A percentile compares a stretch with the other conserved stretches of the same genome.
These are phyloP conservation scores for Papilio polytes DNA, from an alignment of 1,140 invertebrate species.

Conservation along the genomic window DNA sequence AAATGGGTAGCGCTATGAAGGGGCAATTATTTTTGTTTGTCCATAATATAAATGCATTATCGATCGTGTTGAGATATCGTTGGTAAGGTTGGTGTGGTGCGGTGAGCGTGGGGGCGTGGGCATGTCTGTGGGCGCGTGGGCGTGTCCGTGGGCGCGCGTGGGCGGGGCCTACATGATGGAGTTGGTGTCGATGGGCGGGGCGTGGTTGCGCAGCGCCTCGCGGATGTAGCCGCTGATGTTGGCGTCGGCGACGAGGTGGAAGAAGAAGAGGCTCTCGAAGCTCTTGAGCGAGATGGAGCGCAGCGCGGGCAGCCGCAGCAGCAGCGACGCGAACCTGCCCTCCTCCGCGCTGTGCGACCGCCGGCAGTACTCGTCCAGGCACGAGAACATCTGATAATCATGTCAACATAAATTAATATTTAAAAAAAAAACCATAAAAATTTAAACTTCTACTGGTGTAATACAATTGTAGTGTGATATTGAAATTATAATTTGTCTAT, in stretches of 20 bases:
- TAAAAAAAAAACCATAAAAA: too few species aligned
- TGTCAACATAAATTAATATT: too few species aligned
- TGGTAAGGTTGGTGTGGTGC: not conserved
- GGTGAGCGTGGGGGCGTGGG: not conserved
- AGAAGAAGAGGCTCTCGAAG: conserved; percentile 97
- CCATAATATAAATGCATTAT: not conserved
- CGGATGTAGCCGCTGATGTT: conserved; percentile 89
- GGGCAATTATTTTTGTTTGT: not conserved
- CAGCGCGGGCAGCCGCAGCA: conserved; percentile 96
- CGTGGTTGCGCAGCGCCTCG: conserved; percentile 88
- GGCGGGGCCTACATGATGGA: conserved; percentile 57
- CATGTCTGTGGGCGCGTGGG: not conserved
- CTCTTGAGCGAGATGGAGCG: conserved; percentile 98
- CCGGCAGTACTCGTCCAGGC: conserved; percentile 97
- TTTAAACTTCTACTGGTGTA: too few species aligned
- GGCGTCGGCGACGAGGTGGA: conserved; percentile 93
- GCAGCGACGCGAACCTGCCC: conserved; percentile 96
- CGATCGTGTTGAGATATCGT: not conserved
- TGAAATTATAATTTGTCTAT: not conserved
- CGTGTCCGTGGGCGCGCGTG: not conserved
- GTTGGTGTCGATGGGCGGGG: conserved; percentile 72
- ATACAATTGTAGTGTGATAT: too few species aligned
- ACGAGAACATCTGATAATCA: conserved; percentile 88
- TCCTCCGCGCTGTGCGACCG: conserved; percentile 94
- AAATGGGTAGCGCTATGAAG: not conserved